A percentile compares a stretch with the other conserved stretches of the same genome.
phyloP scores from a whole-genome alignment of 2,113 vertebrate species.

The Sceloporus tristichus region DNA sequence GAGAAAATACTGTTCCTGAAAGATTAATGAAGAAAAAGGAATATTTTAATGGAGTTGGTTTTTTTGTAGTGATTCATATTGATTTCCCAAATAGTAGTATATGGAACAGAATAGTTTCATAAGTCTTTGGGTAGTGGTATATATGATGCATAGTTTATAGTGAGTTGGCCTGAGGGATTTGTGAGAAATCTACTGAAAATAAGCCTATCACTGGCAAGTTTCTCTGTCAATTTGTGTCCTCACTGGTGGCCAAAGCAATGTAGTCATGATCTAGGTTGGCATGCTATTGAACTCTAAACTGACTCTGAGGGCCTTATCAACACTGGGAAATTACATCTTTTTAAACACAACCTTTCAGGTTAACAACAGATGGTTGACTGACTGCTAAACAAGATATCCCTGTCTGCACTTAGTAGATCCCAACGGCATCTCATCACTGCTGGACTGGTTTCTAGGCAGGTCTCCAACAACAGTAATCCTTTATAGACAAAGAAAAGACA shows the following conservation, averaged over 20 bases:
- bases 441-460: neutral
- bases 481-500: neutral
- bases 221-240: neutral
- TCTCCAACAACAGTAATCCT: neutral
- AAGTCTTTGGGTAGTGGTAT: neutral
- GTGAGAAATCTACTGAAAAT: neutral
- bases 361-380: neutral
- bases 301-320: neutral
- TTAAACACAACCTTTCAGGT: neutral
- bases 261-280: constrained; percentile 8
- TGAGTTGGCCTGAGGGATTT: neutral
- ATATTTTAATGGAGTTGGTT: neutral
- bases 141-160: neutral
- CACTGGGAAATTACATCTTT: neutral
- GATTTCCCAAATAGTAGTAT: neutral
- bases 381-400: neutral
- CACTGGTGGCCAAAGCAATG: neutral
- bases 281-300: neutral
- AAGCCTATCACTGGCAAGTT: neutral
- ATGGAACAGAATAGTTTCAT: neutral
- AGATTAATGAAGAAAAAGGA: neutral
- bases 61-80: neutral
- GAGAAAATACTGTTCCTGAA: neutral
- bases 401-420: neutral
- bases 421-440: neutral